These are phyloP conservation scores for Halictus rubicundus DNA, from an alignment of 1,140 invertebrate genomes.

Conservation along the genomic window DNA sequence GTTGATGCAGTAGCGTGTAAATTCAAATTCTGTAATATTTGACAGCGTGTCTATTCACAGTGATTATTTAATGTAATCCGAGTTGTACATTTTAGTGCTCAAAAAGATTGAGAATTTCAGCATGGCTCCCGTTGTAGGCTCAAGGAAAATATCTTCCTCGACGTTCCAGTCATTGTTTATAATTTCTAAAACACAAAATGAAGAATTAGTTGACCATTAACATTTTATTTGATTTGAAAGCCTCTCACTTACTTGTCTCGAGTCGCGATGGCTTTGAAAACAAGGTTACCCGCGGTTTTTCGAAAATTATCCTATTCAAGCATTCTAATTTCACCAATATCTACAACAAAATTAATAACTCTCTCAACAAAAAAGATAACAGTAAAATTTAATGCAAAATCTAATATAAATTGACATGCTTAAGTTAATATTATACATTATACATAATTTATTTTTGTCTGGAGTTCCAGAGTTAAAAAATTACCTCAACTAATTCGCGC, in stretches of 20 bases:
- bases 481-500: conserved; percentile 80
- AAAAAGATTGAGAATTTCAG: conserved; percentile 82
- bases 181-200: conserved; percentile 60
- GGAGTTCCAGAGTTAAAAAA: background rate
- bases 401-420: too few species aligned
- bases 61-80: conserved; percentile 79
- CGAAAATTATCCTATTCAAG: conserved; percentile 68
- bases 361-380: background rate
- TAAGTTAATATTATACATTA: too few species aligned
- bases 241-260: conserved; percentile 67
- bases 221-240: conserved; percentile 40
- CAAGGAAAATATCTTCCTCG: conserved; percentile 77
- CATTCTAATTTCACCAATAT: conserved; percentile 77
- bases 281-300: conserved; percentile 67
- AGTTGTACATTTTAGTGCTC: conserved; percentile 81
- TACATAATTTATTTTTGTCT: conserved; percentile 7
- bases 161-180: conserved; percentile 72
- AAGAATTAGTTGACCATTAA: too few species aligned
- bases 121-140: conserved; percentile 79
- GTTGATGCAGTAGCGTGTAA: too few species aligned
- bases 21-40: too few species aligned
- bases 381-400: too few species aligned
- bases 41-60: too few species aligned
- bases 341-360: conserved; percentile 65
- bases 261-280: conserved; percentile 73